Evolutionary conservation across 2,888 invertebrate genomes (phyloP).

Genomic region (Choristoneura rosaceana): DNA sequence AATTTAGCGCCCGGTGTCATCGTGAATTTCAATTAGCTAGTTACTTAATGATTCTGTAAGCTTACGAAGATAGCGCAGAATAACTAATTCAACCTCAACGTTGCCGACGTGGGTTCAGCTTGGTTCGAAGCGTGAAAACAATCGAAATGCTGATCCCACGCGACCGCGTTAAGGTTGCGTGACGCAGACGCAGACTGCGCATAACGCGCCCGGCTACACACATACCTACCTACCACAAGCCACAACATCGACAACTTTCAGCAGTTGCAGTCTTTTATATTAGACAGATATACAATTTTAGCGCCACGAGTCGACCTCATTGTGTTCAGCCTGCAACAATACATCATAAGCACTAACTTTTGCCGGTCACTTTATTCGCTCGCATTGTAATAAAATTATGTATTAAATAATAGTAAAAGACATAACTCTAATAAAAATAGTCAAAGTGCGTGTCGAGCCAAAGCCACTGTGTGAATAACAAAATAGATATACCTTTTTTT

Average conservation of each 20-base stretch:
- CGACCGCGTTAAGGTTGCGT: neutral
- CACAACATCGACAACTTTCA: neutral
- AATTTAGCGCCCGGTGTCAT: neutral
- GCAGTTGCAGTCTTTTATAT: neutral
- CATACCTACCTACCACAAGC: neutral
- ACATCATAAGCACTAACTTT: too few relatives aligned
- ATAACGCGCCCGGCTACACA: neutral
- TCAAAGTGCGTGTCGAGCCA: too few relatives aligned
- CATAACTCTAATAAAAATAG: too few relatives aligned
- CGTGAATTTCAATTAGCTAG: neutral
- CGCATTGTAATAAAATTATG: too few relatives aligned
- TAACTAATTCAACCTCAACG: conserved; percentile 16
- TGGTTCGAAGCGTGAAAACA: conserved; percentile 26
- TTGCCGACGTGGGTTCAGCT: conserved; percentile 7
- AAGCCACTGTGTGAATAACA: too few relatives aligned
- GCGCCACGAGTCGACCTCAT: neutral
- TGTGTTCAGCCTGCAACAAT: neutral
- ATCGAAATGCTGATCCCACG: conserved; percentile 36
- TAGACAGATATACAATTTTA: neutral
- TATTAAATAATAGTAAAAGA: too few relatives aligned
- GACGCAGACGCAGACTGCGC: neutral
- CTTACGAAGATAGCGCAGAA: conserved; percentile 11
- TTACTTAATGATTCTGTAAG: neutral
- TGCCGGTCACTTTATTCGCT: too few relatives aligned
- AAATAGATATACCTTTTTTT: too few relatives aligned